Evolutionary conservation across 1,140 invertebrate genomes (phyloP).

Genomic region (Drosophila subpulchrella): DNA sequence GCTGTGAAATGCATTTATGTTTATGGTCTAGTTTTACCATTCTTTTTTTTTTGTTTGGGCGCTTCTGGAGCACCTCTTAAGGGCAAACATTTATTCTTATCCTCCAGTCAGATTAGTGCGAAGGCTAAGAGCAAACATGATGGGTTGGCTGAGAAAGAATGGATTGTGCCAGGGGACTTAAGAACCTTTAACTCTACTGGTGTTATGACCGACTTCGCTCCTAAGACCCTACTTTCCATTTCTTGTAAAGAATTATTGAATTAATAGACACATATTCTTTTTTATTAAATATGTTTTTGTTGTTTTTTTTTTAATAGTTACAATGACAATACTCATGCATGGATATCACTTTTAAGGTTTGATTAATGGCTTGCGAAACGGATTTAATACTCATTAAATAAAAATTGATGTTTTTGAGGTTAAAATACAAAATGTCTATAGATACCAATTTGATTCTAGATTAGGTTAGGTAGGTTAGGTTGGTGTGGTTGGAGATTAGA

Average conservation of each 20-base stretch:
- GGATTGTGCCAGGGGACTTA: background rate
- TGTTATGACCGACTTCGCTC: background rate
- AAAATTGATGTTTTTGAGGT: too few relatives aligned
- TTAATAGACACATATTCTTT: too few relatives aligned
- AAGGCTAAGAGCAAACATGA: slow-evolving; percentile 27
- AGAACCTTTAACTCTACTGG: background rate
- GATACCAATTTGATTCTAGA: background rate
- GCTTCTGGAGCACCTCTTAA: slow-evolving; percentile 36
- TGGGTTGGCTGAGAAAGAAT: background rate
- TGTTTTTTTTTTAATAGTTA: too few relatives aligned
- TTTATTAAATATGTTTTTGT: too few relatives aligned
- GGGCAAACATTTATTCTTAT: slow-evolving; percentile 50
- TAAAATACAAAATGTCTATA: too few relatives aligned
- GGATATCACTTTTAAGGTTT: too few relatives aligned
- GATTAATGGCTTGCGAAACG: too few relatives aligned
- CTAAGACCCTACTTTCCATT: background rate
- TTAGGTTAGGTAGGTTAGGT: too few relatives aligned
- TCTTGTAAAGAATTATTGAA: too few relatives aligned
- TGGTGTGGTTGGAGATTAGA: too few relatives aligned
- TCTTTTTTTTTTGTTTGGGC: slow-evolving; percentile 14
- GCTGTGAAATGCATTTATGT: slow-evolving; percentile 73
- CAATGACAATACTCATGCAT: too few relatives aligned
- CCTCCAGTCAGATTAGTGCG: slow-evolving; percentile 35
- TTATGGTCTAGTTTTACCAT: slow-evolving; percentile 66
- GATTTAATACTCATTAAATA: too few relatives aligned